phyloP scores from a whole-genome alignment of 1,140 invertebrate genomes.

The Coptotermes formosanus region DNA sequence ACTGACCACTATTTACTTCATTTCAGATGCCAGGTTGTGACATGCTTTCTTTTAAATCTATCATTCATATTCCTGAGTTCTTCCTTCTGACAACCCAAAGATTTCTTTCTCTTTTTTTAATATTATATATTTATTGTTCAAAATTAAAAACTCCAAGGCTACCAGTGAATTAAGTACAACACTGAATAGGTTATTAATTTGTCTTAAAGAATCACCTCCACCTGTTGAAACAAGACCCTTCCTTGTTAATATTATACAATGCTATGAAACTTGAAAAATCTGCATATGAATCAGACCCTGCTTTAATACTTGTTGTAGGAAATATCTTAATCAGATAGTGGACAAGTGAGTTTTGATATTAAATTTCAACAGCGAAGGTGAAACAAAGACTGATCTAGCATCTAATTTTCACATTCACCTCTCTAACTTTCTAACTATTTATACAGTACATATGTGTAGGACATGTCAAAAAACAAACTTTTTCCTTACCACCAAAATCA shows the following conservation, averaged over 20 bases:
- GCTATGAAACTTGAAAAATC: background rate
- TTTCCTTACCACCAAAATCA: background rate
- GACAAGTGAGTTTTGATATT: background rate
- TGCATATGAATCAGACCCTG: background rate
- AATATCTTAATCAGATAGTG: background rate
- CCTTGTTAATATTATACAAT: background rate
- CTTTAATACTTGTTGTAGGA: background rate
- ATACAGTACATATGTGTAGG: slow-evolving; percentile 16
- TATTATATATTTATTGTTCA: background rate
- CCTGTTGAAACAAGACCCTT: background rate
- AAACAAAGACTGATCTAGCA: slow-evolving; percentile 13
- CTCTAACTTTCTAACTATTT: slow-evolving; percentile 5
- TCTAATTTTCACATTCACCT: slow-evolving; percentile 5
- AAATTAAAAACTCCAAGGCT: slow-evolving; percentile 16
- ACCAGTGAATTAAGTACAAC: slow-evolving; percentile 18
- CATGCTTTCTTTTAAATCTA: background rate
- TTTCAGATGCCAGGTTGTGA: background rate
- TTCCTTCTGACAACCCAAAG: background rate
- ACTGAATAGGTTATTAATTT: slow-evolving; percentile 1
- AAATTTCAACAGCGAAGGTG: slow-evolving; percentile 10
- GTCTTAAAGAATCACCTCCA: background rate
- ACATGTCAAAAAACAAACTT: background rate
- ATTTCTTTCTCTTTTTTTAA: background rate
- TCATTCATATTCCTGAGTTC: slow-evolving; percentile 16
- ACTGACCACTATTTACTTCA: background rate